Evolutionary conservation across 1,140 invertebrate genomes (phyloP).

Genomic region (Vanessa tameamea): DNA sequence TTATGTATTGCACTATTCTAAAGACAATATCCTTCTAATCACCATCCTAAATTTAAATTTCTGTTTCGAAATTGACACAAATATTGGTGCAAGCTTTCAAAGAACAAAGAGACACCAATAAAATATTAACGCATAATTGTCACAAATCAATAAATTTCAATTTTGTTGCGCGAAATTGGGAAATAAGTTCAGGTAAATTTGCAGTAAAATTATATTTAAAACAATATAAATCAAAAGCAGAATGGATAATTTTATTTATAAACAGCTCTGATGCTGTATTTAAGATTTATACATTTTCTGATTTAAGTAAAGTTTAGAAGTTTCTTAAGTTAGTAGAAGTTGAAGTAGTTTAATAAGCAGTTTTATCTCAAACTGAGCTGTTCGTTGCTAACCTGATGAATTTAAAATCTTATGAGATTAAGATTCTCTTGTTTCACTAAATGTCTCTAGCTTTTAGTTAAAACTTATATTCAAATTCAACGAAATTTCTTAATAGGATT

Average conservation of each 20-base stretch:
- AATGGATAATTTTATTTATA: neutral
- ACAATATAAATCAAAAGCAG: neutral
- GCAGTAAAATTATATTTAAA: neutral
- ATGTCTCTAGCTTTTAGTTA: slow-evolving; percentile 16
- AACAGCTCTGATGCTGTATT: neutral
- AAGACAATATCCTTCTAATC: too few species aligned
- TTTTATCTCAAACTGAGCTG: slow-evolving; percentile 25
- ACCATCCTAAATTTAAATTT: too few species aligned
- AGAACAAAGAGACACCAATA: too few species aligned
- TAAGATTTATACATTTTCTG: slow-evolving; percentile 3
- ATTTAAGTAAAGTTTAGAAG: slow-evolving; percentile 14
- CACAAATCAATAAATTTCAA: too few species aligned
- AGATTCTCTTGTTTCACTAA: slow-evolving; percentile 29
- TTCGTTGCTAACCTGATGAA: slow-evolving; percentile 28
- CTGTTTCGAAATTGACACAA: too few species aligned
- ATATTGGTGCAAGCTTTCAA: too few species aligned
- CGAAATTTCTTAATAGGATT: neutral
- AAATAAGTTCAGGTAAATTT: too few species aligned
- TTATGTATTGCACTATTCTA: too few species aligned
- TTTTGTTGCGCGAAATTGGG: too few species aligned
- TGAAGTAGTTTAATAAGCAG: slow-evolving; percentile 31
- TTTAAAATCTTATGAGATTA: slow-evolving; percentile 35
- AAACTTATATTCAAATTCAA: slow-evolving; percentile 3
- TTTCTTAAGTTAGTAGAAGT: slow-evolving; percentile 18
- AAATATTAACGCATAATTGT: too few species aligned